A percentile compares a stretch with the other conserved stretches of the same genome.
phyloP scores from a whole-genome alignment of 2,113 vertebrate genomes.

The Epinephelus moara region DNA sequence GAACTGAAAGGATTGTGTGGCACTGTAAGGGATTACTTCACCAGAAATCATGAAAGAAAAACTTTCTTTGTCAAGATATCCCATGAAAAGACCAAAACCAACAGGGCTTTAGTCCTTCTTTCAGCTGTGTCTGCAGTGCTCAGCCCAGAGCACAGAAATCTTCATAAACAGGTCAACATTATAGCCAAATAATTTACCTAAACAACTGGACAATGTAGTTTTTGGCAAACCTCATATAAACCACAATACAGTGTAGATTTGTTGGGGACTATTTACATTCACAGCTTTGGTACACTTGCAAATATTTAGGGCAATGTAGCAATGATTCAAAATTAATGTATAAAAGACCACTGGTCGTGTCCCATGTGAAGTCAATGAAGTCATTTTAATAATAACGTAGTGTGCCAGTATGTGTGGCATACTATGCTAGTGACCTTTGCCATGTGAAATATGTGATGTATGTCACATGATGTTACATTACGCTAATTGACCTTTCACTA shows the following conservation, averaged over 20 bases:
- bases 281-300: background rate
- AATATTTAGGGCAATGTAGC: background rate
- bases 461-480: too few species aligned
- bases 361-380: too few species aligned
- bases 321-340: background rate
- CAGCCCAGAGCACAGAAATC: background rate
- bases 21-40: conserved; percentile 14
- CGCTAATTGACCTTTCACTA: too few species aligned
- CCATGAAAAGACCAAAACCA: background rate
- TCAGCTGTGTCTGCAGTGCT: conserved; percentile 3
- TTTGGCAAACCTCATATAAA: background rate
- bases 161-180: background rate
- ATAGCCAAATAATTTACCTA: background rate
- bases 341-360: too few species aligned
- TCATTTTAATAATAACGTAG: too few species aligned
- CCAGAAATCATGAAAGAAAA: too few species aligned
- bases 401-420: too few species aligned
- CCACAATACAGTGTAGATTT: background rate
- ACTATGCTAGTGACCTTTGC: too few species aligned
- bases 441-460: too few species aligned
- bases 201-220: background rate
- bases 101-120: background rate
- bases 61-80: background rate
- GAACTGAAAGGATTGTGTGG: conserved; percentile 5
- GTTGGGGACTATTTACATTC: background rate